These are phyloP conservation scores for Semicossyphus pulcher DNA, from an alignment of 2,113 vertebrate species.

Conservation along the genomic window DNA sequence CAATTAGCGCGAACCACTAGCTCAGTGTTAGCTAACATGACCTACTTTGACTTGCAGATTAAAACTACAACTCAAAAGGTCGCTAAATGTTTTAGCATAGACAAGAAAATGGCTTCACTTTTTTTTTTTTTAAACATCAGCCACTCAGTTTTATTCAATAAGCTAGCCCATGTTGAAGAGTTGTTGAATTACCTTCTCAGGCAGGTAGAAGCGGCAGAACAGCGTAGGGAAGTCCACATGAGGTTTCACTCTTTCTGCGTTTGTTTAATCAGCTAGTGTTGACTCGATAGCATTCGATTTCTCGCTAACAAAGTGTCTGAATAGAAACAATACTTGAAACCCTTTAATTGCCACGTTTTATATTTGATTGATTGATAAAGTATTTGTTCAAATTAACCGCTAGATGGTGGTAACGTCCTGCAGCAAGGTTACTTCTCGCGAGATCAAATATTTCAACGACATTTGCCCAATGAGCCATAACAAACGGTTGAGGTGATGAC, in stretches of 20 bases:
- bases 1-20: not conserved
- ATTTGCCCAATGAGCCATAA: not conserved
- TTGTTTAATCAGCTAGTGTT: not conserved
- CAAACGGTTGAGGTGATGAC: not conserved
- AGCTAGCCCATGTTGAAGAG: not conserved
- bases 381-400: not conserved
- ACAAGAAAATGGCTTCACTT: no score
- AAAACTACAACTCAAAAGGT: not conserved
- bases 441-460: not conserved
- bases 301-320: not conserved
- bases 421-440: not conserved
- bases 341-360: not conserved
- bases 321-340: not conserved
- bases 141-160: no score
- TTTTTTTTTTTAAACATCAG: no score
- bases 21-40: not conserved
- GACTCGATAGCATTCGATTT: not conserved
- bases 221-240: not conserved
- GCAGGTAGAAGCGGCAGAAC: not conserved
- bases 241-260: not conserved
- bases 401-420: not conserved
- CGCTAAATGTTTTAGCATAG: no score
- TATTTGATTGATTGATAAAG: not conserved
- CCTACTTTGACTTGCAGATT: not conserved
- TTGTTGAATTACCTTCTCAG: conserved; percentile 21